phyloP scores from a whole-genome alignment of 2,797 vertebrate genomes.

The Petrocephalus sullivani region DNA sequence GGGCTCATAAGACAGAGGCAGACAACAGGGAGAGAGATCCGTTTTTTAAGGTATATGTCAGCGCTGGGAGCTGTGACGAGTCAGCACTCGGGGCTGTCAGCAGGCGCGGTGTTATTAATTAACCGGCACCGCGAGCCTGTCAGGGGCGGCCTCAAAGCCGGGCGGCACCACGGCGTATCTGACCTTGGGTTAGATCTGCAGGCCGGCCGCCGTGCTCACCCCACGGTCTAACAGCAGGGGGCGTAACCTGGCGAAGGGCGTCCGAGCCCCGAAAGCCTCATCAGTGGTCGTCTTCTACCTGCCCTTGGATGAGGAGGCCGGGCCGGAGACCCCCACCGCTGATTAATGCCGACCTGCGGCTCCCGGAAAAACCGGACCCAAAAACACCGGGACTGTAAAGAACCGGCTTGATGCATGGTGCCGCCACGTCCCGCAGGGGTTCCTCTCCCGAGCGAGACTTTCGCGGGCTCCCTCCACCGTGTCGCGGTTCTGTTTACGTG shows the following conservation, averaged over 20 bases:
- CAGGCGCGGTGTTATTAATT: conserved; percentile 27
- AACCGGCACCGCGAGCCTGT: background rate
- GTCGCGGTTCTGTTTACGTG: conserved; percentile 61
- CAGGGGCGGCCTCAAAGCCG: background rate
- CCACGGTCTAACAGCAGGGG: background rate
- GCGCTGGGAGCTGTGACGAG: background rate
- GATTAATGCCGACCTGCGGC: background rate
- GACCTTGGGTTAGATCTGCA: background rate
- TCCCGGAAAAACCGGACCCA: background rate
- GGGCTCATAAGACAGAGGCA: background rate
- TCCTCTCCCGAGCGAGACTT: conserved; percentile 38
- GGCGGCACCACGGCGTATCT: background rate
- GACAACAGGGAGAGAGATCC: background rate
- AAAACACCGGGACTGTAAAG: background rate
- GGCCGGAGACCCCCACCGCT: background rate
- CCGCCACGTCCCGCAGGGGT: conserved; percentile 66
- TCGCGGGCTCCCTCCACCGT: conserved; percentile 20
- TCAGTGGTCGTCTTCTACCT: background rate
- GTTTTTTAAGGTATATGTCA: background rate
- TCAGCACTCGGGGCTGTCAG: background rate
- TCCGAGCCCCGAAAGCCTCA: background rate
- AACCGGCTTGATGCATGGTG: conserved; percentile 34
- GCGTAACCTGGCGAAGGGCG: background rate
- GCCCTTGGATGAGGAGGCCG: background rate
- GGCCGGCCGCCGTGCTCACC: too few species aligned